These are phyloP conservation scores for Holothuria scabra DNA, from an alignment of 53 echinoderm and acorn worm species.

Conservation along the genomic window DNA sequence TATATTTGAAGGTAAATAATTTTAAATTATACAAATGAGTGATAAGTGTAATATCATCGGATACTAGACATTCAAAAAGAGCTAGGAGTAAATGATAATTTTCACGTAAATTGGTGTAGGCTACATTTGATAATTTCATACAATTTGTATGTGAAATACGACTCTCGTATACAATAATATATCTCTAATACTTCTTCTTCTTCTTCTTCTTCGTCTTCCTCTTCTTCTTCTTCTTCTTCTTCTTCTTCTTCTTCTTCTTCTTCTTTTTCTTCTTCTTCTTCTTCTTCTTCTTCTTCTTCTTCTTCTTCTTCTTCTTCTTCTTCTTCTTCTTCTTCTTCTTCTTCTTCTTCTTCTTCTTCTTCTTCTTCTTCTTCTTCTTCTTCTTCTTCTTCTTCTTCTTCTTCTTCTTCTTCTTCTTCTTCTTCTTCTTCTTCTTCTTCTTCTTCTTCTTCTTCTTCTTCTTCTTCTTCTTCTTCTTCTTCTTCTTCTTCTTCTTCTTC, in stretches of 20 bases:
- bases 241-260: constrained; percentile 39
- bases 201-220: too few species aligned
- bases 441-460: not conserved
- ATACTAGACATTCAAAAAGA: too few species aligned
- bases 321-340: not conserved
- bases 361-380: not conserved
- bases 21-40: too few species aligned
- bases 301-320: not conserved
- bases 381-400: not conserved
- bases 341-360: not conserved
- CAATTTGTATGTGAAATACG: too few species aligned
- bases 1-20: too few species aligned
- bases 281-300: not conserved
- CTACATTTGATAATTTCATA: too few species aligned
- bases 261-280: constrained; percentile 17
- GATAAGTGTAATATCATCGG: too few species aligned
- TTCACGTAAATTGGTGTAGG: too few species aligned
- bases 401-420: not conserved
- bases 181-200: not conserved
- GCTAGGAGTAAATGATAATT: too few species aligned
- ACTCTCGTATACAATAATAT: too few species aligned
- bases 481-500: not conserved
- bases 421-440: not conserved
- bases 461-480: not conserved
- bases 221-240: constrained; percentile 39